Evolutionary conservation across 2,797 vertebrate species (phyloP), one percentile per base, ranked within the genome.

Genomic region (Mormyrops boulengeri): DNA sequence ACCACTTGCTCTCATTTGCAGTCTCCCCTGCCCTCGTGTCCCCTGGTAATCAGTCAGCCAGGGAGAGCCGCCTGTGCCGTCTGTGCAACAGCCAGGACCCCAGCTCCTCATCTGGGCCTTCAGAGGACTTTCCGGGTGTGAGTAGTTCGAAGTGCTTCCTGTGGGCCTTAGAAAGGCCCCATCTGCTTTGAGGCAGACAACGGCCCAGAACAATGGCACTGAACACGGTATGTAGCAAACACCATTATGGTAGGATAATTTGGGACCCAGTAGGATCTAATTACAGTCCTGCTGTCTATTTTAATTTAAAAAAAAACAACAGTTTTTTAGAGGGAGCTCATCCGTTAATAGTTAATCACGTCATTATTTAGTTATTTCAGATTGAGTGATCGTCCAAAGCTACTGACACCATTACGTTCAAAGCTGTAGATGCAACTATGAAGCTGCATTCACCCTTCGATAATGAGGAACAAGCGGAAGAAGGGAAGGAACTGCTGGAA

Each of bases 301-400:
- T 92, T 93, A 94, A 93, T 92, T 89, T 89, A 92, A 93, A 89
- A 80, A 69, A 90, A 92, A 89, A 88, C 92, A 93, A 93, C 91
- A 47, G 84, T 85, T 47, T 26, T 93, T 93, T 93, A 94, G 89
- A 19, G 94, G 93, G 73, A 80, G 14, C 5, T 94, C 92, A 93
- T 94, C 94, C 91, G 92, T 92, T 91, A 91, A 92, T 92, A 93
- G 93, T 95, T 95, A 95, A 96, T 96, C 95, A 95, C 93, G 90
- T 94, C 92, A 95, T 96, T 95, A 95, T 94, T 95, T 93, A 92
- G 95, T 95, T 94, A 96, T 94, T 94, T 91, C 92, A 93, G 92
- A 93, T 47, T 69, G 89, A 89, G 41, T 85, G 57, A 89, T 52
- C 34, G 84, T 89, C 47, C 84, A 49, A 47, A 52, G 84, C 26